phyloP scores from a whole-genome alignment of 2,888 invertebrate genomes.

The Ethmia dodecea region DNA sequence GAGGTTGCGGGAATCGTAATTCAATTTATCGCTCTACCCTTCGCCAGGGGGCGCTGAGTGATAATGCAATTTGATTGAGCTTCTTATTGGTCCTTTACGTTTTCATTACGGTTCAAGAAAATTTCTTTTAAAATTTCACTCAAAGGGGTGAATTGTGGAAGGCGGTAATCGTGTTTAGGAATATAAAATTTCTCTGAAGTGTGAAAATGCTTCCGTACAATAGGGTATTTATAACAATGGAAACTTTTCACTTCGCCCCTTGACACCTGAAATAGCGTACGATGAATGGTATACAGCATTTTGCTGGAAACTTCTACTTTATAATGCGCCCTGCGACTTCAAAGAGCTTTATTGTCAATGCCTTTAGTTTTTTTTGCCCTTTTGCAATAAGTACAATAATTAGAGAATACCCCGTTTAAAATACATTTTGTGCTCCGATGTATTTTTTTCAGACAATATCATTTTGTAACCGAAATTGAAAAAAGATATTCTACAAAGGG shows the following conservation, averaged over 20 bases:
- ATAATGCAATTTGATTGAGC: constrained; percentile 70
- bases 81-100: constrained; percentile 68
- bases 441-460: no score
- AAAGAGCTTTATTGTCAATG: no score
- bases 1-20: constrained; percentile 56
- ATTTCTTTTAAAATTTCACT: constrained; percentile 30
- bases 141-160: constrained; percentile 15
- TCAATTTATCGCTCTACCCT: constrained; percentile 63
- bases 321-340: constrained; percentile 23
- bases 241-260: constrained; percentile 51
- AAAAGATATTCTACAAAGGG: no score
- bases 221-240: constrained; percentile 41
- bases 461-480: no score
- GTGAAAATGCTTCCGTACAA: constrained; percentile 43
- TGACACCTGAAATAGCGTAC: constrained; percentile 47
- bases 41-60: constrained; percentile 41
- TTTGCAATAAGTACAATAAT: no score
- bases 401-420: no score
- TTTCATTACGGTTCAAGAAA: constrained; percentile 58
- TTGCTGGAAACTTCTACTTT: constrained; percentile 32
- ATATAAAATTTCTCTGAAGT: constrained; percentile 26
- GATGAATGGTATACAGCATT: constrained; percentile 43
- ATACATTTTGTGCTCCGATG: no score
- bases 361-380: no score
- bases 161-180: constrained; percentile 24